Evolutionary conservation across 2,113 vertebrate genomes (phyloP).

Genomic region (Epinephelus cyanopodus): DNA sequence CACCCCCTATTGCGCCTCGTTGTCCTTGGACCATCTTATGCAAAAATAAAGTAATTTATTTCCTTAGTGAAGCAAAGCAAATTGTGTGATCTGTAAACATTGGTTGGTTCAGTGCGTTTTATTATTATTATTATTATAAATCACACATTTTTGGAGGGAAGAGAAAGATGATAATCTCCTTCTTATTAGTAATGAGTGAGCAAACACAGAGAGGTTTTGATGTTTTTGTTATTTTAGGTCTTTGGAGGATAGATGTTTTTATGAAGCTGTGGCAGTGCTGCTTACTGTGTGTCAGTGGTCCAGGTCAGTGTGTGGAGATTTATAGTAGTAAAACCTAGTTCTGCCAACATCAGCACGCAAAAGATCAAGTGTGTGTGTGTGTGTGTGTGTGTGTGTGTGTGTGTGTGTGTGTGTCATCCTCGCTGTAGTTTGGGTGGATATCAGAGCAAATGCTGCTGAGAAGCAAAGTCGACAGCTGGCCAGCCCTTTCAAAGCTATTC

Average conservation of each 20-base stretch:
- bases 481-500: background rate
- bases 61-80: background rate
- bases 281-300: background rate
- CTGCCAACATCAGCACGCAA: slow-evolving; percentile 32
- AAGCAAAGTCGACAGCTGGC: background rate
- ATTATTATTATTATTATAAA: background rate
- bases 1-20: no score
- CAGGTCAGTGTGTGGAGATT: slow-evolving; percentile 31
- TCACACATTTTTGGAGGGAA: background rate
- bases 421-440: slow-evolving; percentile 14
- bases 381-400: background rate
- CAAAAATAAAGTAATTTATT: background rate
- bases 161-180: background rate
- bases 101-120: no score
- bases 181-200: background rate
- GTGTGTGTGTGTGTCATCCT: background rate
- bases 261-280: background rate
- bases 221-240: background rate
- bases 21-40: no score
- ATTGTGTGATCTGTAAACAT: background rate
- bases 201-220: no score
- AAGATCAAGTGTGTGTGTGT: slow-evolving; percentile 19
- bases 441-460: slow-evolving; percentile 17
- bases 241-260: background rate
- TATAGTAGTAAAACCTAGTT: background rate